phyloP scores from a whole-genome alignment of 2,888 invertebrate genomes.

The Thecocarcelia acutangulata region DNA sequence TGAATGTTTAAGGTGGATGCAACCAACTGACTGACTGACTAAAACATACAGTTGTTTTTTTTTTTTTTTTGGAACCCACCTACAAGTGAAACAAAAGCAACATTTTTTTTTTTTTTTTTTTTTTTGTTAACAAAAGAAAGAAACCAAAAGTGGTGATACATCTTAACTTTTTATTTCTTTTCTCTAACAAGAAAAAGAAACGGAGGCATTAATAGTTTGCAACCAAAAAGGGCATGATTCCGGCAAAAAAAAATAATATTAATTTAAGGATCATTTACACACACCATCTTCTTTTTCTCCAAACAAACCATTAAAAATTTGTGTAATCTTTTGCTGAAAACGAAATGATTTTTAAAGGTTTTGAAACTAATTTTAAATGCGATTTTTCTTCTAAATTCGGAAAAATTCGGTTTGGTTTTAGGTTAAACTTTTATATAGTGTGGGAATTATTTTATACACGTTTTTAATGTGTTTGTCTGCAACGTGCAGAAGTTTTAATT shows the following conservation, averaged over 20 bases:
- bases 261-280: conserved; percentile 23
- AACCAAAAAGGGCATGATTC: conserved; percentile 50
- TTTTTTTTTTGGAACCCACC: conserved; percentile 64
- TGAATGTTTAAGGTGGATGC: conserved; percentile 14
- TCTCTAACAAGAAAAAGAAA: too few species aligned
- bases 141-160: conserved; percentile 63
- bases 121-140: conserved; percentile 26
- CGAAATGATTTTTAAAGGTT: conserved; percentile 35
- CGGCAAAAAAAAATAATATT: conserved; percentile 6
- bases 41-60: conserved; percentile 45
- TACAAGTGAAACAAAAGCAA: conserved; percentile 62
- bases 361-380: conserved; percentile 40
- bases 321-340: conserved; percentile 27
- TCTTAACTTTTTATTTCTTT: conserved; percentile 23
- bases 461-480: background rate
- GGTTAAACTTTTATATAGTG: conserved; percentile 40
- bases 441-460: conserved; percentile 28
- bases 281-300: background rate
- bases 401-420: conserved; percentile 19
- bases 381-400: conserved; percentile 25
- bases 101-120: conserved; percentile 21
- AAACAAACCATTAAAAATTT: conserved; percentile 52
- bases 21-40: conserved; percentile 21
- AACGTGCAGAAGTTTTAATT: conserved; percentile 30
- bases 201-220: conserved; percentile 43